Conservation (phyloP, 2,888 invertebrate species). For the Coelopa pilipes region DNA sequence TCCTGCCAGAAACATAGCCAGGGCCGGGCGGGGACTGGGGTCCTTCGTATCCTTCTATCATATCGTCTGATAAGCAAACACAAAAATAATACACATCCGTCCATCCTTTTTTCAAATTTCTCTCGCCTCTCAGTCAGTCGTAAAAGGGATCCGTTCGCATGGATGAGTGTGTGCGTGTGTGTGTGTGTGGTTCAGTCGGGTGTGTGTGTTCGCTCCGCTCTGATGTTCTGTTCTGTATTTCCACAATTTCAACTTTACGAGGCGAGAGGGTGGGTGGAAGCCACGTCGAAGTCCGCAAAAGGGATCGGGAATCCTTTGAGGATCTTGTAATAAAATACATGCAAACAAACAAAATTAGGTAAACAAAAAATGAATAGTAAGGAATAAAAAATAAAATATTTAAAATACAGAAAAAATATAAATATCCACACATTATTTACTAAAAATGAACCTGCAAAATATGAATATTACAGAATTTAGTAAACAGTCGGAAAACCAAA, state of each 20-base stretch:
- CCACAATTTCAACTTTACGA: neutral
- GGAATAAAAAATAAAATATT: too few species aligned
- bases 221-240: neutral
- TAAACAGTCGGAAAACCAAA: too few species aligned
- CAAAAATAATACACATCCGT: conserved; percentile 8
- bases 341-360: too few species aligned
- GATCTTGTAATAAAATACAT: neutral
- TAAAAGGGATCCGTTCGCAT: neutral
- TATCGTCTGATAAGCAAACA: conserved; percentile 17
- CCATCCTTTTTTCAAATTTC: neutral
- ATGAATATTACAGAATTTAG: too few species aligned
- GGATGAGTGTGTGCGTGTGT: neutral
- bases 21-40: too few species aligned
- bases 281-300: neutral
- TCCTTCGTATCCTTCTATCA: neutral
- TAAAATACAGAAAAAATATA: too few species aligned
- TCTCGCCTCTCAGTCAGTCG: neutral
- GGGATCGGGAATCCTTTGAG: neutral
- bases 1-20: neutral
- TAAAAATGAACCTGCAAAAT: too few species aligned
- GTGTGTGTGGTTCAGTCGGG: neutral
- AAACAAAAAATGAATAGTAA: too few species aligned
- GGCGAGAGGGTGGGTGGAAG: too few species aligned
- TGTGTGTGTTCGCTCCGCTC: neutral
- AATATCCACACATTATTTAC: too few species aligned